Conservation (phyloP, 2,797 vertebrate genomes). For the Enteromius unitaeniatus region DNA sequence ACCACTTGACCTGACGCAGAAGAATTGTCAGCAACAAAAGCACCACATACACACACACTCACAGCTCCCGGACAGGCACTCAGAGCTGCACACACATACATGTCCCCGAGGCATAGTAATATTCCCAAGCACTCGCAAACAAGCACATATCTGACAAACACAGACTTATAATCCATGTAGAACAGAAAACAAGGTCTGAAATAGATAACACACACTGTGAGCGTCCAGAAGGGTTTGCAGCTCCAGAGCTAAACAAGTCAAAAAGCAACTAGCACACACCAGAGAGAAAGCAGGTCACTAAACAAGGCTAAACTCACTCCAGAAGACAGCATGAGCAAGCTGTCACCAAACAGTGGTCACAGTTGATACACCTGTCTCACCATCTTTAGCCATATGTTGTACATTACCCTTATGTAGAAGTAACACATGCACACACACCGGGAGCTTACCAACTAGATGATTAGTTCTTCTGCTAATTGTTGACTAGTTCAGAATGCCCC, state of each 20-base stretch:
- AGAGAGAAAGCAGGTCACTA: slow-evolving; percentile 41
- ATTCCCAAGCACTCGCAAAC: slow-evolving; percentile 32
- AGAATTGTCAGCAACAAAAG: slow-evolving; percentile 44
- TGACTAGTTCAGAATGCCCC: neutral
- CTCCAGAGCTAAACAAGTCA: slow-evolving; percentile 30
- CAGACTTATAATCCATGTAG: slow-evolving; percentile 26
- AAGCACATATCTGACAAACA: slow-evolving; percentile 20
- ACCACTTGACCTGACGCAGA: slow-evolving; percentile 67
- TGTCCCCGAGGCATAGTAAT: slow-evolving; percentile 24
- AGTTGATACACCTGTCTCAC: slow-evolving; percentile 38
- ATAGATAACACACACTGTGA: slow-evolving; percentile 14
- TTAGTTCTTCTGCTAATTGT: neutral
- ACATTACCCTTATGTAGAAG: slow-evolving; percentile 8
- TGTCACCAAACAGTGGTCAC: slow-evolving; percentile 41
- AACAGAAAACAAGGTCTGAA: slow-evolving; percentile 32
- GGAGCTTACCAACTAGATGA: neutral
- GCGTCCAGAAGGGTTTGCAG: neutral
- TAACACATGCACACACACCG: slow-evolving; percentile 1
- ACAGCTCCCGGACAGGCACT: neutral
- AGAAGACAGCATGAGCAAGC: slow-evolving; percentile 31
- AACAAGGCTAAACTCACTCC: slow-evolving; percentile 35
- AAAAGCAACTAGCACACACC: slow-evolving; percentile 22
- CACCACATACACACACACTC: slow-evolving; percentile 45
- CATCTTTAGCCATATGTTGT: slow-evolving; percentile 49
- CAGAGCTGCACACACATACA: slow-evolving; percentile 40